Base-by-base conservation (phyloP, 2,113 vertebrate species). In the Todiramphus chloris region DNA sequence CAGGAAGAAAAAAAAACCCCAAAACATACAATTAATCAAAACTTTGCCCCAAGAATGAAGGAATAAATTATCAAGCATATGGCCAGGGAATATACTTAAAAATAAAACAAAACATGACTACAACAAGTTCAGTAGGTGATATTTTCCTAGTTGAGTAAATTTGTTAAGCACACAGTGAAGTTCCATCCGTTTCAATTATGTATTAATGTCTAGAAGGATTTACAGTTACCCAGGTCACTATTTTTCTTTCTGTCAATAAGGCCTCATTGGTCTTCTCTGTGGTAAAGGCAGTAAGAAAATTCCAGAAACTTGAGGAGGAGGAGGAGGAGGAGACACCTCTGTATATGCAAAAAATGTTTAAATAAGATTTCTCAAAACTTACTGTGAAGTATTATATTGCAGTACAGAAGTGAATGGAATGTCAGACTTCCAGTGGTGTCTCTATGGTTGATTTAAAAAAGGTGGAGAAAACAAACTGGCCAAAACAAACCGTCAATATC, bases 381-480 rank as follows among this genome's bases (percentile, higher is more conserved):
- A 39, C 41, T 60, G 27, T 82, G 53, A 76, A 41, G 33, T 18
- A 16, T 6, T 82, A 63, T 24, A 53, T 8, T 43, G 60, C 66
- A 72, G 58, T 68, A 62, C 13, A 63, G 51, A 81, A 53, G 27
- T 16, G 66, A 27, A 16, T 5, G 48, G 55, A 50, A 58, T 55
- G 48, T 89, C 62, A 48, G 11, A 18, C 92, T 96, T 94, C 93
- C 90, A 50, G 46, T 93, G 41, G 24, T 39, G 64, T 92, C 81
- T 90, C 93, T 83, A 78, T 86, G 89, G 73, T 95, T 48, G 31
- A 41, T 77, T 87, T 75, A 75, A 90, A 90, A 90, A 80, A 14
- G 84, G 39, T 21, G 46, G 46, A 53, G 62, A 78, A 74, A 70
- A 10, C 44, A n/a, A 80, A 77, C 46, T 44, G 59, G 33, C 82